phyloP scores from a whole-genome alignment of 2,113 vertebrate species.

The Platichthys stellatus region DNA sequence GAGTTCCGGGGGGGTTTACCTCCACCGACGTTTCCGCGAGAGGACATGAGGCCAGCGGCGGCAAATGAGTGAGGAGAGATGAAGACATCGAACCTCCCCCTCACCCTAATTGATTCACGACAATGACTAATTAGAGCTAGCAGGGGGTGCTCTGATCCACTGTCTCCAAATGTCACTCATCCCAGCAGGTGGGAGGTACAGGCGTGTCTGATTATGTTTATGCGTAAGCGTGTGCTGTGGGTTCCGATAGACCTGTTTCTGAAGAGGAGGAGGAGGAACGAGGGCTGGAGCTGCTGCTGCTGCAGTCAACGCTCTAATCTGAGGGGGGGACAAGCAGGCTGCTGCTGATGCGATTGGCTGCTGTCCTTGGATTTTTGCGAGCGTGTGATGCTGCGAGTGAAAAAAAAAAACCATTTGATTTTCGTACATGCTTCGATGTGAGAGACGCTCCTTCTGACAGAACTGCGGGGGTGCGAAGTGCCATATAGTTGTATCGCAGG shows the following conservation, averaged over 20 bases:
- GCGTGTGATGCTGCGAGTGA: neutral
- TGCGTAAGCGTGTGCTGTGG: neutral
- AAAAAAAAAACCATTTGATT: slow-evolving; percentile 3
- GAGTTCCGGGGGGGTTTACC: slow-evolving; percentile 23
- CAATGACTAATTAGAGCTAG: slow-evolving; percentile 77
- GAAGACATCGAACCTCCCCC: slow-evolving; percentile 50
- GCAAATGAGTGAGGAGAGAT: slow-evolving; percentile 40
- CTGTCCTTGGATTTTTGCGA: slow-evolving; percentile 11
- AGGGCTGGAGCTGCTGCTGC: neutral
- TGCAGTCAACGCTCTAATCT: slow-evolving; percentile 5
- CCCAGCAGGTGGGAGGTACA: slow-evolving; percentile 59
- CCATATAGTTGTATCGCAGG: neutral
- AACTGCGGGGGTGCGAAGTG: slow-evolving; percentile 18
- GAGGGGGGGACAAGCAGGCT: slow-evolving; percentile 38
- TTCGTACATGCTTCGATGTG: slow-evolving; percentile 3
- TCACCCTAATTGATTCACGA: slow-evolving; percentile 70
- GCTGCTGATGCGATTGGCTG: slow-evolving; percentile 17
- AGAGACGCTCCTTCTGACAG: slow-evolving; percentile 8
- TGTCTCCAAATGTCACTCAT: slow-evolving; percentile 66
- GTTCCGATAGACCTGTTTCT: slow-evolving; percentile 8
- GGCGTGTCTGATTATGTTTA: slow-evolving; percentile 62
- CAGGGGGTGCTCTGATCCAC: slow-evolving; percentile 62
- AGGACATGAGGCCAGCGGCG: slow-evolving; percentile 11
- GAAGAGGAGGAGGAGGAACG: slow-evolving; percentile 44
- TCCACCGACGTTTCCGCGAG: neutral